Conservation (phyloP, 1,140 invertebrate genomes). For the Drosophila biarmipes region DNA sequence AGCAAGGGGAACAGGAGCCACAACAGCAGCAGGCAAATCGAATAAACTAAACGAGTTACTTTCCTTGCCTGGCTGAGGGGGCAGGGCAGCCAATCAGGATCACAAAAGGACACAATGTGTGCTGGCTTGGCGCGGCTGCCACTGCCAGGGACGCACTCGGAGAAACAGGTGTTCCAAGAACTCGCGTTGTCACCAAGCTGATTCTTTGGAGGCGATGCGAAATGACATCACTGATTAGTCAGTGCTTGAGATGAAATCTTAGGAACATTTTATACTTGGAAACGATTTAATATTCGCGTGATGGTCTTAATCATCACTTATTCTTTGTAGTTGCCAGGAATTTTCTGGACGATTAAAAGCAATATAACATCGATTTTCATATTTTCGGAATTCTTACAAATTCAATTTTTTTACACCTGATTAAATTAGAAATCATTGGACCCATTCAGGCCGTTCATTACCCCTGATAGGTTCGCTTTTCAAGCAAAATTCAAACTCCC, state of each 20-base stretch:
- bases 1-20: constrained; percentile 5
- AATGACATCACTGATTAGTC: neutral
- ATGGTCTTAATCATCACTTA: no score
- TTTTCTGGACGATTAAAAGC: no score
- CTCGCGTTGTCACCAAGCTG: neutral
- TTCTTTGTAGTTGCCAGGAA: no score
- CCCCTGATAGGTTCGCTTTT: neutral
- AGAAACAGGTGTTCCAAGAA: neutral
- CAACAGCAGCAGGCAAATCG: constrained; percentile 59
- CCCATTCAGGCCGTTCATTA: no score
- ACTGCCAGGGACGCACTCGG: constrained; percentile 9
- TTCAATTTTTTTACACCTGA: no score
- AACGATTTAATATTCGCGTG: neutral
- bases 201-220: neutral
- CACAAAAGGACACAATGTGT: constrained; percentile 53
- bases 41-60: constrained; percentile 80
- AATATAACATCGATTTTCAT: no score
- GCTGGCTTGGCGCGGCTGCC: constrained; percentile 8
- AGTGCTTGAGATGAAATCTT: neutral
- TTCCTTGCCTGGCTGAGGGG: constrained; percentile 44
- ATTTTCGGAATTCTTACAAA: no score
- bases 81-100: constrained; percentile 48
- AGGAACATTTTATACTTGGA: neutral
- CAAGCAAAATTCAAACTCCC: neutral
- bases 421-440: no score